Evolutionary conservation across 2,113 vertebrate genomes (phyloP), one percentile per base, ranked within the genome.

Genomic region (Plotosus lineatus): DNA sequence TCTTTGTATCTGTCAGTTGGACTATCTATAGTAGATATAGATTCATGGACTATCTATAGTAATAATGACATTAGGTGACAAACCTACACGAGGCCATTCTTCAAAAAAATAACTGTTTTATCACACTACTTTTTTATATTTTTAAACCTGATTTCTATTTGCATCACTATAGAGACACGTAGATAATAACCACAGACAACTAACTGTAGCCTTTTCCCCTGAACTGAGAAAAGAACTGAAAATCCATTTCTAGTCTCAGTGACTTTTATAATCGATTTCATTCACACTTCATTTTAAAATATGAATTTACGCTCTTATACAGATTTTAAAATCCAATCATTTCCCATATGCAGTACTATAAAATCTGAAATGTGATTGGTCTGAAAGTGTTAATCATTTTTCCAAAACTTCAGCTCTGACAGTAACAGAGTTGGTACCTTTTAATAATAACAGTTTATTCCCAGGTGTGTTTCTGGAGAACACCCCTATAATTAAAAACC

Each of bases 141-240:
- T n/a, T n/a, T n/a, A n/a, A n/a, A 23, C 23, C 21, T 53, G 8
- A 55, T n/a, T 12, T 31, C 56, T 31, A 6, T 60, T 12, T n/a
- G n/a, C 26, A 60, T 60, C 26, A 2, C 56, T 15, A 28, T 14
- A 1, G 4, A 28, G 19, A 5, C 9, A 0, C 7, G 3, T 10
- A 17, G 19, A 11, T 31, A 38, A 38, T 61, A 33, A 38, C 33
- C 60, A 10, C 60, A 21, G 17, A 17, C 2, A 33, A 61, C 31
- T 33, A 19, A 33, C 19, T 19, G 36, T 6, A 63, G 60, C 15
- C 17, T 21, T 14, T 36, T 63, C 19, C 31, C 60, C 31, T 63
- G 31, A 63, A 63, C 60, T 36, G 60, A 63, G 60, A 36, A 63
- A 63, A 36, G 60, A 63, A 63, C 33, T 36, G 60, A 63, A 61